phyloP scores from a whole-genome alignment of 2,888 invertebrate species.

The Amphipyra berbera region DNA sequence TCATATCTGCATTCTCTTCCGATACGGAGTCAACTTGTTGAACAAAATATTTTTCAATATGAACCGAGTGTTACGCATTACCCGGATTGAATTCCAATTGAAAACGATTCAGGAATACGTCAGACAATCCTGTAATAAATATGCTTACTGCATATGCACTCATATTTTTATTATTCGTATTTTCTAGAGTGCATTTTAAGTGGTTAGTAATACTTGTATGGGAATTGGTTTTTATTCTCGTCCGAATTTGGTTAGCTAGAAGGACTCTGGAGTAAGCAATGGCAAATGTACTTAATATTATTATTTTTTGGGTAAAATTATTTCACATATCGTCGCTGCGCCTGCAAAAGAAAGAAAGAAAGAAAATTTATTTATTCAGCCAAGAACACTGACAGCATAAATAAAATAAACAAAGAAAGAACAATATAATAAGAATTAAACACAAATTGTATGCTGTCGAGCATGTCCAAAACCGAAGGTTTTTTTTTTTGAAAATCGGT shows the following conservation, averaged over 20 bases:
- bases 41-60: slow-evolving; percentile 63
- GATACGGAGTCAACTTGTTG: slow-evolving; percentile 57
- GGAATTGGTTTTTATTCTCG: slow-evolving; percentile 4
- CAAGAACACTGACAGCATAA: too few relatives aligned
- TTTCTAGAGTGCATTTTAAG: slow-evolving; percentile 47
- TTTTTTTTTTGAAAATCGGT: too few relatives aligned
- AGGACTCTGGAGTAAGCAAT: too few relatives aligned
- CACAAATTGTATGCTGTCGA: too few relatives aligned
- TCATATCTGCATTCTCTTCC: slow-evolving; percentile 41
- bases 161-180: slow-evolving; percentile 48
- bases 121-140: slow-evolving; percentile 60
- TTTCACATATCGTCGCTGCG: too few relatives aligned
- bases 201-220: slow-evolving; percentile 18
- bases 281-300: too few relatives aligned
- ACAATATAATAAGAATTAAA: too few relatives aligned
- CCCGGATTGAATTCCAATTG: slow-evolving; percentile 62
- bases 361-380: too few relatives aligned
- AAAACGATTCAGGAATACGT: slow-evolving; percentile 57
- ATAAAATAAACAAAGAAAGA: too few relatives aligned
- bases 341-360: too few relatives aligned
- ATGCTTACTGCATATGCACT: slow-evolving; percentile 53
- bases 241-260: slow-evolving; percentile 1
- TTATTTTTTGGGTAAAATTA: too few relatives aligned
- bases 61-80: slow-evolving; percentile 56
- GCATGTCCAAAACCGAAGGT: too few relatives aligned